These are phyloP conservation scores for Clanis bilineata DNA, from an alignment of 2,888 invertebrate genomes.

Conservation along the genomic window DNA sequence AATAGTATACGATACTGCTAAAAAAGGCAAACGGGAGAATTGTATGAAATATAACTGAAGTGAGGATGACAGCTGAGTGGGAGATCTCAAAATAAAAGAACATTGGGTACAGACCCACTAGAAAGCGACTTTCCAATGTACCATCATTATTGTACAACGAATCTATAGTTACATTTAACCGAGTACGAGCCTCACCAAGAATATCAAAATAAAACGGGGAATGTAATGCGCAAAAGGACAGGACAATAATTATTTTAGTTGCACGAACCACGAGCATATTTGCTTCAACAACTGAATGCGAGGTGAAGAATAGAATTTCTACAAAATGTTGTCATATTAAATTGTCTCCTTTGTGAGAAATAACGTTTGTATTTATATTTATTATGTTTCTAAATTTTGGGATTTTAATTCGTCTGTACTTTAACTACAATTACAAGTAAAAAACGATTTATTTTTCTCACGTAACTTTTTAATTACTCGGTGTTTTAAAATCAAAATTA, in stretches of 20 bases:
- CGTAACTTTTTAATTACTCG: no score
- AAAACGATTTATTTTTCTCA: no score
- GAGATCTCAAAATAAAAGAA: slow-evolving; percentile 6
- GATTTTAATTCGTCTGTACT: neutral
- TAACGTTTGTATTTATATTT: neutral
- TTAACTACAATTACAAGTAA: no score
- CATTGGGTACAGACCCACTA: slow-evolving; percentile 3
- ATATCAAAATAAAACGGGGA: neutral
- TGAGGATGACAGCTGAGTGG: neutral
- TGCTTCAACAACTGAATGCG: neutral
- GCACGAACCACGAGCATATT: neutral
- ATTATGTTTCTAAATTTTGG: no score
- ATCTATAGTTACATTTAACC: slow-evolving; percentile 4
- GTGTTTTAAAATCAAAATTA: no score
- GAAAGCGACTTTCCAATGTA: slow-evolving; percentile 10
- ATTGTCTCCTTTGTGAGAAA: neutral
- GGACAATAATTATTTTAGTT: neutral
- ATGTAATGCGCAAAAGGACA: neutral
- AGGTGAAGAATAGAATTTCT: neutral
- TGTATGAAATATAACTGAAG: slow-evolving; percentile 4
- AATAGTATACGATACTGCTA: neutral
- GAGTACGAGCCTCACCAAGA: neutral
- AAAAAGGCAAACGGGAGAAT: slow-evolving; percentile 14
- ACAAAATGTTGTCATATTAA: neutral
- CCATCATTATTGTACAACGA: slow-evolving; percentile 3